Base-by-base conservation (phyloP, 2,888 invertebrate species). In the Tetranychus truncatus region DNA sequence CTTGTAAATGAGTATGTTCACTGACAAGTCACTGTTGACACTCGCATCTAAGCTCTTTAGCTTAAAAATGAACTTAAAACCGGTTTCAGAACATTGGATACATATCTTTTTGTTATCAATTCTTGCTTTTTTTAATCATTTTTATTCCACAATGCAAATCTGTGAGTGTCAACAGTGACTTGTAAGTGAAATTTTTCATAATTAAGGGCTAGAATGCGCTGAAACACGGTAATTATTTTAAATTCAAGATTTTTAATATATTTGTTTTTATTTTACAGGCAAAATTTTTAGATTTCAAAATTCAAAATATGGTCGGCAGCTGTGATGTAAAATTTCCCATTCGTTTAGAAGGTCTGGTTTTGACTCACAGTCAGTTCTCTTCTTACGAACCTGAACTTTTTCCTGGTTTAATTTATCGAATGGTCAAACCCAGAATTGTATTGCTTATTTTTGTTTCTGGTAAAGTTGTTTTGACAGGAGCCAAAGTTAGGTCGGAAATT, bases 361-460 rank as follows among this genome's bases (percentile, higher is more conserved):
- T 91, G n/a, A 89, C 90, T 5, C 91, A 91, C 82, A 88, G 88
- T 78, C 89, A 91, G 82, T 91, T 90, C 82, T 86, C 87, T 81
- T 87, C 86, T 86, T 79, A 78, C 69, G 76, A 77, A 72, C 97
- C 99, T 0, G 99, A 99, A 84, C 84, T 99, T 75, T 99, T 99
- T 84, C 96, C 99, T 8, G 99, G 97, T n/a, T 86, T 99, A 46
- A 94, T 99, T 76, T 99, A 99, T 83, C 87, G 97, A 80, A 92
- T 99, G 93, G 91, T 97, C 67, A 90, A 92, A 81, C 97, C 97
- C 0, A 88, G 94, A 79, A 89, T 99, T 78, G 97, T 97, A 6
- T 84, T 99, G 78, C 85, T 99, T 15, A 96, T 99, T 83, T 99
- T 99, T 85, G 97, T 99, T 1, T 97, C 96, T 83, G 99, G 99